A percentile compares a stretch with the other conserved stretches of the same genome.
Evolutionary conservation across 2,797 vertebrate species (phyloP).

Genomic region (Gouania willdenowi): DNA sequence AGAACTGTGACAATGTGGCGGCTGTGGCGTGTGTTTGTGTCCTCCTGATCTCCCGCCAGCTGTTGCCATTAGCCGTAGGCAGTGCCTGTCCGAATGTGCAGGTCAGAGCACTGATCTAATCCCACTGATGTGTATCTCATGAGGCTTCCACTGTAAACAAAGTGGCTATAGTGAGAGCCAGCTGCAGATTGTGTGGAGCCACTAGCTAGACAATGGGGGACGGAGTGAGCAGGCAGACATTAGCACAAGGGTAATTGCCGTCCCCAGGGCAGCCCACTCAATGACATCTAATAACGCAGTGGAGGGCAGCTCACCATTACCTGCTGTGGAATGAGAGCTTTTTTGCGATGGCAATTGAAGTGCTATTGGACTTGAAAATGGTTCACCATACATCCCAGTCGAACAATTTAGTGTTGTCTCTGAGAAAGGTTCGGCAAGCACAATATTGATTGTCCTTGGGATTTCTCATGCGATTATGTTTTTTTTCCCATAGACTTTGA

Average conservation of each 20-base stretch:
- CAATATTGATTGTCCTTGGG: slow-evolving; percentile 65
- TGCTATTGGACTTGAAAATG: slow-evolving; percentile 68
- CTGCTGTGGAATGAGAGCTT: slow-evolving; percentile 43
- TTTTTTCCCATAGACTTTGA: slow-evolving; percentile 31
- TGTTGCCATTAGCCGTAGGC: slow-evolving; percentile 46
- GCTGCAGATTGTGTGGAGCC: slow-evolving; percentile 35
- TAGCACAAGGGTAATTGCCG: slow-evolving; percentile 66
- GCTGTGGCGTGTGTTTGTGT: slow-evolving; percentile 8
- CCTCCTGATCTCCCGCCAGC: slow-evolving; percentile 41
- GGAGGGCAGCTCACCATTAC: slow-evolving; percentile 57
- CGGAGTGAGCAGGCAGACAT: slow-evolving; percentile 46
- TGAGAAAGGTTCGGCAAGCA: slow-evolving; percentile 35
- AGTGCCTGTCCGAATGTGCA: slow-evolving; percentile 28
- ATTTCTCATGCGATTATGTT: slow-evolving; percentile 45
- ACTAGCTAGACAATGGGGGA: slow-evolving; percentile 29
- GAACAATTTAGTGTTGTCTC: slow-evolving; percentile 54
- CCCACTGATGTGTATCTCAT: slow-evolving; percentile 52
- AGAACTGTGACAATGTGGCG: too few species aligned
- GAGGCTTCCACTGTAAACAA: slow-evolving; percentile 56
- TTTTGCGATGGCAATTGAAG: slow-evolving; percentile 52
- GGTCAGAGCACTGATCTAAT: slow-evolving; percentile 61
- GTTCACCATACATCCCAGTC: slow-evolving; percentile 56
- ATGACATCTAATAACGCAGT: slow-evolving; percentile 65
- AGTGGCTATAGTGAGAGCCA: slow-evolving; percentile 32
- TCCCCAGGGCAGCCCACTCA: slow-evolving; percentile 49